Evolutionary conservation across 2,888 invertebrate genomes (phyloP), one percentile per base, ranked within the genome.

Genomic region (Eudemis profundana): DNA sequence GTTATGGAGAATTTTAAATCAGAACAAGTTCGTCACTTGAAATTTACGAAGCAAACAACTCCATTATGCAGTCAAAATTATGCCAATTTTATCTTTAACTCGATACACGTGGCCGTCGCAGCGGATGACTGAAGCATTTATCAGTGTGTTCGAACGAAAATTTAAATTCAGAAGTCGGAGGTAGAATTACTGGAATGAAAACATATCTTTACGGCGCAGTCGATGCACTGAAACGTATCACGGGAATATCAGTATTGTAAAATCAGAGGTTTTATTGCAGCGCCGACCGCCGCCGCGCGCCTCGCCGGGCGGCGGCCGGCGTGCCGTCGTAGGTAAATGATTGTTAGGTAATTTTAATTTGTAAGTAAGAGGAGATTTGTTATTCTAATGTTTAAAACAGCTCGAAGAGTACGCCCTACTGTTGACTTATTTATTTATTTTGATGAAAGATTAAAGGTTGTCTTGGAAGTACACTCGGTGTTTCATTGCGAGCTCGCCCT

Each of bases 381-480:
- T 90, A 86, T 80, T 84, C 77, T 84, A 86, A 84, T 83, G 81
- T 86, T 86, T 81, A 84, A 82, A 84, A 83, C 78, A 84, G 89
- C 90, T 90, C 90, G 78, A 89, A 90, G 89, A 90, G 90, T 90
- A 86, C 85, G 86, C 89, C 87, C 86, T 87, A 87, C 86, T 90
- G 90, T 91, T 91, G 87, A 89, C 80, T 85, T 83, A 82, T 85
- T 90, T 88, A 88, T 89, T 90, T 56, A 56, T 29, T 90, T 89
- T 87, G 86, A 89, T 84, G 86, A 29, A 56, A 89, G 83, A 90
- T 83, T 90, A 90, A 90, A 91, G 85, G 87, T 91, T 91, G 89
- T 90, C 90, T 89, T 90, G 86, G 81, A 89, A 87, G 76, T 82
- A 82, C 64, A 68, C 50, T 44, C 44, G 61, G 72, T 68, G 70